phyloP scores from a whole-genome alignment of 1,140 invertebrate species.

The Hormaphis cornu region DNA sequence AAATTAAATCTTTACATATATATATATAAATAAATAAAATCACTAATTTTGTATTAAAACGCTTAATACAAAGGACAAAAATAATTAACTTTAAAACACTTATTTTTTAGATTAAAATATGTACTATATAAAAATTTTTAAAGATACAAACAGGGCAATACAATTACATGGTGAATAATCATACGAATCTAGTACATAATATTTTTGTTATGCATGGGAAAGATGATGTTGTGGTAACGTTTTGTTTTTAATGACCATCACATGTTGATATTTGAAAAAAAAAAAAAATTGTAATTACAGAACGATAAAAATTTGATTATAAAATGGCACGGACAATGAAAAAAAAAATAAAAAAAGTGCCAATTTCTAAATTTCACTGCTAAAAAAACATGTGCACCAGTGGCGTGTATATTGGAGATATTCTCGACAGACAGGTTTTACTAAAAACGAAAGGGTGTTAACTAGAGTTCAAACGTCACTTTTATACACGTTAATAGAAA shows the following conservation, averaged over 20 bases:
- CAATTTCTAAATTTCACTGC: background rate
- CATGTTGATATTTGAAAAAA: background rate
- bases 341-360: background rate
- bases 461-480: no score
- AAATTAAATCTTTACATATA: constrained; percentile 7
- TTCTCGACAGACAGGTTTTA: no score
- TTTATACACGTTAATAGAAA: no score
- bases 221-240: constrained; percentile 10
- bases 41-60: constrained; percentile 10
- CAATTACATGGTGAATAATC: background rate
- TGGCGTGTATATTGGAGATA: background rate
- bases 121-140: background rate
- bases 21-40: background rate
- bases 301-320: background rate
- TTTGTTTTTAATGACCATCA: background rate
- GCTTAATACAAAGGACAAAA: background rate
- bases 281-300: background rate
- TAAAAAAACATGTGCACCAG: background rate
- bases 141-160: background rate
- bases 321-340: constrained; percentile 3
- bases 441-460: no score
- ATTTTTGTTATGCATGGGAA: background rate
- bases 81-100: background rate
- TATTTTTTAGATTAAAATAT: background rate
- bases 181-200: background rate